phyloP scores from a whole-genome alignment of 1,140 invertebrate species.

The Neodiprion lecontei region DNA sequence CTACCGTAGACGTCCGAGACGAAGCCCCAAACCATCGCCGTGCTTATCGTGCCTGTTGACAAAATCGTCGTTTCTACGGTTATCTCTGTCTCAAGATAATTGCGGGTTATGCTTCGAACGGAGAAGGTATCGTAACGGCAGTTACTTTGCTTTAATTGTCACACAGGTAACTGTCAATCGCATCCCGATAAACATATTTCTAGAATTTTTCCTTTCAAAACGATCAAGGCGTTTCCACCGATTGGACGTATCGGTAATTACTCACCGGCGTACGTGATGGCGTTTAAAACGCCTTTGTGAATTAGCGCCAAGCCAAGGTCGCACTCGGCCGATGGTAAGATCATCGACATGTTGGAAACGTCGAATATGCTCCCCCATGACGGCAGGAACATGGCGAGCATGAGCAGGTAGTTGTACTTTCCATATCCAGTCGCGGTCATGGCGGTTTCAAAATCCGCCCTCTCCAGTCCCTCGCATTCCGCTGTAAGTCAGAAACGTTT shows the following conservation, averaged over 20 bases:
- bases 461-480: conserved; percentile 39
- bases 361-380: conserved; percentile 71
- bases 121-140: no score
- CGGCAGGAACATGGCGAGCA: conserved; percentile 68
- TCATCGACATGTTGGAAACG: conserved; percentile 70
- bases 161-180: no score
- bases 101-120: neutral
- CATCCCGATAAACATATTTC: neutral
- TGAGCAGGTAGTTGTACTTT: conserved; percentile 70
- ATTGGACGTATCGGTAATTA: conserved; percentile 4
- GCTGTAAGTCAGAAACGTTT: neutral
- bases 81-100: conserved; percentile 1
- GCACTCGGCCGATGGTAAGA: conserved; percentile 74
- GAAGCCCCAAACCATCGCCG: conserved; percentile 83
- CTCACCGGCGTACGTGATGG: conserved; percentile 70
- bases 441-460: conserved; percentile 69
- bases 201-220: neutral
- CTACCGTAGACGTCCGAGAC: conserved; percentile 80
- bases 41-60: conserved; percentile 77
- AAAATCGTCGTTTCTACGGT: neutral
- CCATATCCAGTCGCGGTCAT: conserved; percentile 68
- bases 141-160: neutral
- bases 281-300: conserved; percentile 74
- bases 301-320: conserved; percentile 69
- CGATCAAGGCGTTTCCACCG: neutral